These are phyloP conservation scores for Drosophila pseudoananassae DNA, from an alignment of 1,140 invertebrate genomes.

Conservation along the genomic window DNA sequence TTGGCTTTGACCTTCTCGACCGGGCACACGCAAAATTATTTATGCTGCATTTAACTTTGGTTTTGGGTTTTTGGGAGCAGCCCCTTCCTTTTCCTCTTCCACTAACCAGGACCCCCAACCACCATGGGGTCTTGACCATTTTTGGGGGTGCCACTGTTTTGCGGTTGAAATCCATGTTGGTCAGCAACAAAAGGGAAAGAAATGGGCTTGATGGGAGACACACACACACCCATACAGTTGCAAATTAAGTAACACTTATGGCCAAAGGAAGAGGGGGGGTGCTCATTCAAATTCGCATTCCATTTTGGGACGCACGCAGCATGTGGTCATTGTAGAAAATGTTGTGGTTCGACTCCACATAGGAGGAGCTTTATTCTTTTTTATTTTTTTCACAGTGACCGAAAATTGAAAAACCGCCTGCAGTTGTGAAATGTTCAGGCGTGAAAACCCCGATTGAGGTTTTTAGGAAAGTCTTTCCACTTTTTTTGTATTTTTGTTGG, in stretches of 20 bases:
- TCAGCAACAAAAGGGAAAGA: conserved; percentile 6
- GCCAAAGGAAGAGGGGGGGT: conserved; percentile 44
- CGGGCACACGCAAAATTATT: conserved; percentile 69
- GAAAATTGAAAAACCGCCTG: conserved; percentile 81
- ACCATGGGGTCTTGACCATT: conserved; percentile 1
- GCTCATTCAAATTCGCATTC: conserved; percentile 68
- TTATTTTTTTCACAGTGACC: conserved; percentile 60
- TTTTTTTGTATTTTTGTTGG: background rate
- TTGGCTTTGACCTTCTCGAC: conserved; percentile 27
- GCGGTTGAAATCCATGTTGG: conserved; percentile 60
- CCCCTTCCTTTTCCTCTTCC: background rate
- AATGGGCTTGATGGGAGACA: background rate
- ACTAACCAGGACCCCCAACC: background rate
- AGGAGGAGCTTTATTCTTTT: conserved; percentile 15
- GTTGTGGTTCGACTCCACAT: background rate
- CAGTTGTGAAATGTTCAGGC: conserved; percentile 81
- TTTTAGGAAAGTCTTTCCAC: conserved; percentile 8
- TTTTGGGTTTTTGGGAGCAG: conserved; percentile 32
- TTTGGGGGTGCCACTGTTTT: conserved; percentile 60
- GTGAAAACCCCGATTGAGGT: conserved; percentile 79
- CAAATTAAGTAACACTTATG: conserved; percentile 80
- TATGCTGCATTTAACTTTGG: conserved; percentile 82
- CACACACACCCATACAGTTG: conserved; percentile 12
- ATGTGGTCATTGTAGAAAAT: conserved; percentile 41
- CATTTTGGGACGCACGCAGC: conserved; percentile 69